phyloP scores from a whole-genome alignment of 2,113 vertebrate genomes.

The Cromileptes altivelis region DNA sequence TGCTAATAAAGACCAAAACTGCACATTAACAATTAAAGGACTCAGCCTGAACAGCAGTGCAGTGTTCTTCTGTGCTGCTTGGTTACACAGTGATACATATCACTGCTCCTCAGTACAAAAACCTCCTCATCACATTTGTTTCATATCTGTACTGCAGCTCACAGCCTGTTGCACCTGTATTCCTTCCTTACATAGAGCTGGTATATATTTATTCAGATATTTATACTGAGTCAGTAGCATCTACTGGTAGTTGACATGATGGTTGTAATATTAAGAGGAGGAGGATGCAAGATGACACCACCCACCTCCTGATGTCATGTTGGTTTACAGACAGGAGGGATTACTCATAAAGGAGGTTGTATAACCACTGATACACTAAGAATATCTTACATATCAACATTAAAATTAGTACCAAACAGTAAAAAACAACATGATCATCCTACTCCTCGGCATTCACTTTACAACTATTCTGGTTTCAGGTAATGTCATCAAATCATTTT shows the following conservation, averaged over 20 bases:
- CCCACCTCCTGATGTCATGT: background rate
- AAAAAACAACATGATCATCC: background rate
- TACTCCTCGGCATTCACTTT: background rate
- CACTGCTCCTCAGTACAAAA: too few species aligned
- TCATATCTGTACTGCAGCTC: too few species aligned
- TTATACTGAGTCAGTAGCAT: too few species aligned
- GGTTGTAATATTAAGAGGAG: background rate
- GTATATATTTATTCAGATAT: background rate
- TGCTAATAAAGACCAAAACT: conserved; percentile 12
- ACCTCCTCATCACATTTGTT: too few species aligned
- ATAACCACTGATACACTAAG: background rate
- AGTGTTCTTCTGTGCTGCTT: too few species aligned
- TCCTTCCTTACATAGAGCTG: background rate
- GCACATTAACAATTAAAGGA: too few species aligned
- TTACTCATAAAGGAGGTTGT: background rate
- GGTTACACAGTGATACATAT: too few species aligned
- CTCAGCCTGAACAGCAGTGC: too few species aligned
- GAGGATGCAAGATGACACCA: background rate
- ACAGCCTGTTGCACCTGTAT: background rate
- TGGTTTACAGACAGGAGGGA: too few species aligned
- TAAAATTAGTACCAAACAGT: background rate
- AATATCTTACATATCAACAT: background rate
- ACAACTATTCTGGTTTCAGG: background rate
- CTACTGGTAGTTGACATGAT: background rate
- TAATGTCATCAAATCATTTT: background rate